These are phyloP conservation scores for Macroglossus sobrinus DNA, from an alignment of 2,113 vertebrate genomes.

Conservation along the genomic window DNA sequence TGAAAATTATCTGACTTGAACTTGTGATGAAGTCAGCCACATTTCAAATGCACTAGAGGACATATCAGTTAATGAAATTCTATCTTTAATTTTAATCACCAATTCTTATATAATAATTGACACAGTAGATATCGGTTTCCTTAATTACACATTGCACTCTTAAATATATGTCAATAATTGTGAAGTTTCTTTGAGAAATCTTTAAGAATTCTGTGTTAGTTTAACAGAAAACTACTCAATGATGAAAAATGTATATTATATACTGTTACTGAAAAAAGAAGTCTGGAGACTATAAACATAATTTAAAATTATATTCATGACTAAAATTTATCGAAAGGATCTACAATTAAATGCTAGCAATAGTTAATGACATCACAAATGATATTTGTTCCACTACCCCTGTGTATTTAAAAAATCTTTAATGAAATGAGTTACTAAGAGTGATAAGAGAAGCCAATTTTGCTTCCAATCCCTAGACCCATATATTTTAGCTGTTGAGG, in stretches of 20 bases:
- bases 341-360: neutral
- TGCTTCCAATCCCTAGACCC: neutral
- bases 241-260: neutral
- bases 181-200: slow-evolving; percentile 10
- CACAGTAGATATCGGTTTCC: neutral
- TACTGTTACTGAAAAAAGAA: neutral
- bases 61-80: neutral
- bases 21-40: slow-evolving; percentile 23
- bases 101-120: neutral
- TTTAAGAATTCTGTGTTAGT: slow-evolving; percentile 20
- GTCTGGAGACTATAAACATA: neutral
- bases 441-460: neutral
- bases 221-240: neutral
- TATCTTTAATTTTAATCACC: slow-evolving; percentile 23
- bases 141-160: neutral
- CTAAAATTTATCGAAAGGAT: slow-evolving; percentile 5
- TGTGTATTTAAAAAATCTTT: neutral
- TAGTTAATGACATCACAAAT: neutral
- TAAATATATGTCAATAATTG: slow-evolving; percentile 15
- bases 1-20: neutral
- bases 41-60: slow-evolving; percentile 10
- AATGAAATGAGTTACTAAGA: neutral
- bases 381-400: neutral
- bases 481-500: neutral
- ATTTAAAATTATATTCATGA: slow-evolving; percentile 18